These are phyloP conservation scores for Heteromurus nitidus DNA, from an alignment of 2,888 invertebrate genomes.

Conservation along the genomic window DNA sequence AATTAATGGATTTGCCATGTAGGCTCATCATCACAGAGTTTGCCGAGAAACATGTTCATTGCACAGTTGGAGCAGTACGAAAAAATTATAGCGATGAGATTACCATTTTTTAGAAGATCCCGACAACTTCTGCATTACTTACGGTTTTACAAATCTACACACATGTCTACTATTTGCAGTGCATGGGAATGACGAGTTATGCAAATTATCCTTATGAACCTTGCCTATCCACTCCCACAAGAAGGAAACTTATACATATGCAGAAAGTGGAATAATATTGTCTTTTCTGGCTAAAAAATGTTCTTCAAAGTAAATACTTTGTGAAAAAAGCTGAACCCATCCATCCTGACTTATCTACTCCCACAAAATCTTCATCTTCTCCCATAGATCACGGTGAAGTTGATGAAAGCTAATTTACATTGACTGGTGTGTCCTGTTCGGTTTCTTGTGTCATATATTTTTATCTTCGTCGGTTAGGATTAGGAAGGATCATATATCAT, in stretches of 20 bases:
- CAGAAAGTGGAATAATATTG: too few relatives aligned
- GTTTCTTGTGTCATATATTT: background rate
- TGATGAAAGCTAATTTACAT: conserved; percentile 37
- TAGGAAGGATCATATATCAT: too few relatives aligned
- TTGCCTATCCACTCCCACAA: background rate
- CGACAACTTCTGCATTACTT: background rate
- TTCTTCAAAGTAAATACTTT: background rate
- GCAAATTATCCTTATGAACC: conserved; percentile 6
- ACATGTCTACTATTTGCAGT: background rate
- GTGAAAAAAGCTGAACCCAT: background rate
- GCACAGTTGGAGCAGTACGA: background rate
- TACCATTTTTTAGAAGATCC: background rate
- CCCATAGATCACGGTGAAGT: conserved; percentile 25
- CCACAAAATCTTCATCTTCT: conserved; percentile 19
- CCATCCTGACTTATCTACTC: conserved; percentile 13
- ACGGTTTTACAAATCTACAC: background rate
- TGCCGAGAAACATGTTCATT: background rate
- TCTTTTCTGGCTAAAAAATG: background rate
- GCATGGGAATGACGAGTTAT: conserved; percentile 1
- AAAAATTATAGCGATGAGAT: background rate
- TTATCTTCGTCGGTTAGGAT: too few relatives aligned
- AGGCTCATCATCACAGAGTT: background rate
- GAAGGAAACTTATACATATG: background rate
- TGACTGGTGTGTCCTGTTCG: conserved; percentile 2
- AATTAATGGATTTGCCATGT: conserved; percentile 23